These are phyloP conservation scores for Papilio machaon DNA, from an alignment of 1,140 invertebrate species.

Conservation along the genomic window DNA sequence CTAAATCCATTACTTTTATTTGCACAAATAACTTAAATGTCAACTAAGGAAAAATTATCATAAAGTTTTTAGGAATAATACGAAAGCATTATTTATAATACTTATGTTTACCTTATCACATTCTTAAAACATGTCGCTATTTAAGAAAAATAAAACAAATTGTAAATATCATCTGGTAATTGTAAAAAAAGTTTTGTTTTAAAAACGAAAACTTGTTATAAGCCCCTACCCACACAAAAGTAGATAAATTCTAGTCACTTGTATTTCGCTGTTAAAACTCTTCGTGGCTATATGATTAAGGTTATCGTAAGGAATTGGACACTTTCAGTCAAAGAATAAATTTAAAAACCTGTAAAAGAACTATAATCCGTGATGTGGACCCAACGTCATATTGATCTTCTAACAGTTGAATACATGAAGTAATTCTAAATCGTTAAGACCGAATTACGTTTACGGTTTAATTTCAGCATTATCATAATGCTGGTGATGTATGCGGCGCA, in stretches of 20 bases:
- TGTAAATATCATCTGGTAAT: background rate
- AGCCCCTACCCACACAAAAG: background rate
- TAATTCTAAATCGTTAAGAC: background rate
- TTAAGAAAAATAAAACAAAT: background rate
- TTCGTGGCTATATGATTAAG: background rate
- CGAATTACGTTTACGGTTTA: background rate
- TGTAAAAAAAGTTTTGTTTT: background rate
- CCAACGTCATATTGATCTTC: background rate
- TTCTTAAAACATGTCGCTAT: background rate
- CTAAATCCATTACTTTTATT: background rate
- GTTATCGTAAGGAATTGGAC: background rate
- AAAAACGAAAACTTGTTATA: background rate
- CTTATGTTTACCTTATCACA: slow-evolving; percentile 6
- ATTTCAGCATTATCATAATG: background rate
- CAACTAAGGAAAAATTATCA: slow-evolving; percentile 4
- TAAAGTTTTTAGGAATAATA: slow-evolving; percentile 7
- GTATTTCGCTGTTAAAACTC: background rate
- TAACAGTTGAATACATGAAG: background rate
- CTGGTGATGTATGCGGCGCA: background rate
- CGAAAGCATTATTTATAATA: slow-evolving; percentile 12
- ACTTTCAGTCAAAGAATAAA: background rate
- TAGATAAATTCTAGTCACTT: background rate
- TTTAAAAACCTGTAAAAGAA: background rate
- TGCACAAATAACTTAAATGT: background rate
- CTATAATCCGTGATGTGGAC: background rate